Percentiles rank a stretch among this genome's conserved stretches.
Conservation (phyloP, 1,140 invertebrate species). For the Aphelenchoides fujianensis region DNA sequence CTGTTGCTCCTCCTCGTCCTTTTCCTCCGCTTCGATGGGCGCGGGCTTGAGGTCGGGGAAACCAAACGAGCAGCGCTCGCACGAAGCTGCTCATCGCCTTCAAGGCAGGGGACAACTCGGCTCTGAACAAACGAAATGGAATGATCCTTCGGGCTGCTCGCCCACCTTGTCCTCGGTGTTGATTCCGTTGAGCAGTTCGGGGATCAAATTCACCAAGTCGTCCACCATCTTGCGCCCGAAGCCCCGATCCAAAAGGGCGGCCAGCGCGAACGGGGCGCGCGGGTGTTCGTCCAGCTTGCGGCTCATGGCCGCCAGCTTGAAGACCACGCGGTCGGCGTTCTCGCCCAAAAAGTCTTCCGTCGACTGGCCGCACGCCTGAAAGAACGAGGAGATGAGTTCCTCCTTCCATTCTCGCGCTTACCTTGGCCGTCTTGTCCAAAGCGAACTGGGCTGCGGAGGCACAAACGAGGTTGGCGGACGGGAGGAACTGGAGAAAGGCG, state of each 20-base stretch:
- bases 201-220: constrained; percentile 6
- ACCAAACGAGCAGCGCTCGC: background rate
- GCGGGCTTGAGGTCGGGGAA: constrained; percentile 2
- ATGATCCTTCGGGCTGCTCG: no score
- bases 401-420: background rate
- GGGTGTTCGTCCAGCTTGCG: constrained; percentile 12
- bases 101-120: constrained; percentile 10
- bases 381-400: background rate
- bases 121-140: no score
- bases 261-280: constrained; percentile 8
- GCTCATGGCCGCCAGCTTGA: background rate
- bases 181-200: constrained; percentile 9
- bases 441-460: background rate
- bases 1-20: background rate
- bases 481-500: constrained; percentile 10
- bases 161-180: constrained; percentile 5
- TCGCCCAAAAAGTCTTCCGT: constrained; percentile 3
- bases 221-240: background rate
- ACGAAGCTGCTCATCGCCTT: constrained; percentile 15
- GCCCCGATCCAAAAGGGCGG: constrained; percentile 10
- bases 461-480: constrained; percentile 1
- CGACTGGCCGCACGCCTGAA: constrained; percentile 1
- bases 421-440: background rate
- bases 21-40: background rate
- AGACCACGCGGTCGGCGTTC: constrained; percentile 17